Percentiles rank a stretch among this genome's conserved stretches.
Conservation (phyloP, 2,113 vertebrate genomes). For the Helogale parvula region DNA sequence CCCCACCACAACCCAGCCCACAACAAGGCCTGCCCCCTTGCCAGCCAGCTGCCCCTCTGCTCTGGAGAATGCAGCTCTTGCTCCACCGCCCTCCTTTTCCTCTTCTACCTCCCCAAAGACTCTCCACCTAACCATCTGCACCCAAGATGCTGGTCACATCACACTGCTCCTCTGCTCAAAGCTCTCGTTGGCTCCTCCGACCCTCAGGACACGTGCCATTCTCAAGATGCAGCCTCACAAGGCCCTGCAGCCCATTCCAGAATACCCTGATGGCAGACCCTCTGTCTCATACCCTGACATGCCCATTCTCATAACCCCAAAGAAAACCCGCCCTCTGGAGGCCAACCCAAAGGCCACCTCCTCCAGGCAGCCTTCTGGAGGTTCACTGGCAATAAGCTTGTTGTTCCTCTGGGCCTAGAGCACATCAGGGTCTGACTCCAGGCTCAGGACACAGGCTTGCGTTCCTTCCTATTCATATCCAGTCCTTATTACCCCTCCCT, state of each 20-base stretch:
- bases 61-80: neutral
- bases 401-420: neutral
- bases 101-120: neutral
- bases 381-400: neutral
- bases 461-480: neutral
- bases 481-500: neutral
- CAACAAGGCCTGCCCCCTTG: neutral
- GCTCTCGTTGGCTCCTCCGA: neutral
- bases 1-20: neutral
- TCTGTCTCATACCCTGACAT: neutral
- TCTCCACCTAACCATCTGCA: too few relatives aligned
- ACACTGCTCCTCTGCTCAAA: neutral
- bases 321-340: neutral
- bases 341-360: neutral
- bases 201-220: neutral
- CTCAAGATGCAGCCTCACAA: neutral
- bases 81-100: neutral
- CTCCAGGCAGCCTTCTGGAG: neutral
- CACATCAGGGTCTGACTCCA: neutral
- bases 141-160: neutral
- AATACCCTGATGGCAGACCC: neutral
- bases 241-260: neutral
- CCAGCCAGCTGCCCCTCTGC: neutral
- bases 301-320: neutral
- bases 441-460: neutral